Conservation (phyloP, 37 sponge, comb jelly and placozoan genomes). For the Ephydatia muelleri region DNA sequence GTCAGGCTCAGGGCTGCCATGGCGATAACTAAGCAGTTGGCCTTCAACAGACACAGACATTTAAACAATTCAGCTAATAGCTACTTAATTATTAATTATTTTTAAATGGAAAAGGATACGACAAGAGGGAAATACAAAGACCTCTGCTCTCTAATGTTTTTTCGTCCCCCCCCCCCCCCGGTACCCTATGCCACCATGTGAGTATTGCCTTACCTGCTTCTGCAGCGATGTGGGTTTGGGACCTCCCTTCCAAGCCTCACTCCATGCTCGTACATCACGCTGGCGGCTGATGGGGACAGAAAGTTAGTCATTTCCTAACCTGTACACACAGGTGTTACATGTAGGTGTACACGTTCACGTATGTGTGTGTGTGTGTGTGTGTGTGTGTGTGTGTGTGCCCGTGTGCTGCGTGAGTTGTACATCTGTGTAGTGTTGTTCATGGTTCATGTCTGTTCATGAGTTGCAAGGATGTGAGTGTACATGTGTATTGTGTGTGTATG, state of each 20-base stretch:
- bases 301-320: background rate
- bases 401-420: too few species aligned
- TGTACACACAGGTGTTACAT: background rate
- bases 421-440: too few species aligned
- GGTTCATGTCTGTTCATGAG: too few species aligned
- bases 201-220: conserved; percentile 31
- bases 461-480: background rate
- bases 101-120: too few species aligned
- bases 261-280: conserved; percentile 58
- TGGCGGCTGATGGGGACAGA: conserved; percentile 54
- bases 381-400: too few species aligned
- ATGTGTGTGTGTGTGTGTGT: too few species aligned
- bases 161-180: too few species aligned
- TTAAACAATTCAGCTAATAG: too few species aligned
- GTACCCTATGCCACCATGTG: too few species aligned
- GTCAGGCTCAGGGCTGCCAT: conserved; percentile 26
- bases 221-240: conserved; percentile 22
- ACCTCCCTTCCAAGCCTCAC: conserved; percentile 49
- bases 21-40: conserved; percentile 37
- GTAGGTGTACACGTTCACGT: background rate
- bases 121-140: too few species aligned
- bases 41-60: conserved; percentile 13
- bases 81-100: too few species aligned
- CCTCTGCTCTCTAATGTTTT: too few species aligned
- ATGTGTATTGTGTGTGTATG: background rate